Percentiles rank a stretch among this genome's conserved stretches.
Conservation (phyloP, 2,888 invertebrate species). For the Melieria picta region DNA sequence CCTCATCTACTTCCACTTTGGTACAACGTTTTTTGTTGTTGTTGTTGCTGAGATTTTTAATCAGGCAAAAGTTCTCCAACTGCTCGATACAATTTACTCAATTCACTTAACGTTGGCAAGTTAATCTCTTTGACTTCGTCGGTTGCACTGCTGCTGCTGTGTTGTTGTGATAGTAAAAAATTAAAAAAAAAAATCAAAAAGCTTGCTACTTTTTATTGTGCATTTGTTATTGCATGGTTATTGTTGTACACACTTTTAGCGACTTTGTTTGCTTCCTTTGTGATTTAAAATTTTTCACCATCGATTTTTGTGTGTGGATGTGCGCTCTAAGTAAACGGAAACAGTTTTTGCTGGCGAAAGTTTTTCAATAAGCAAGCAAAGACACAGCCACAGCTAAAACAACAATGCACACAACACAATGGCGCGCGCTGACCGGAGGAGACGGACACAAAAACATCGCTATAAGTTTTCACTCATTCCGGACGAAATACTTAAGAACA, state of each 20-base stretch:
- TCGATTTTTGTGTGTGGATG: background rate
- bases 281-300: too few species aligned
- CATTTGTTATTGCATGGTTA: background rate
- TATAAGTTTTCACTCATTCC: too few species aligned
- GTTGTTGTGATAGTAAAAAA: too few species aligned
- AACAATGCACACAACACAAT: background rate
- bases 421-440: background rate
- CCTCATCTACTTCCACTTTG: background rate
- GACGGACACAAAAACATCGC: background rate
- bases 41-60: background rate
- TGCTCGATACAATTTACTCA: background rate
- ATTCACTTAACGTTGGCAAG: background rate
- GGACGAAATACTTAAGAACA: too few species aligned
- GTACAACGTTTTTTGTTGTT: background rate
- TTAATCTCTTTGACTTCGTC: background rate
- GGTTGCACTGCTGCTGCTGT: too few species aligned
- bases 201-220: background rate
- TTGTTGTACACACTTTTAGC: background rate
- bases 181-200: too few species aligned
- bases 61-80: background rate
- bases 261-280: too few species aligned
- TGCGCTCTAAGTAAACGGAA: background rate
- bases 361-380: conserved; percentile 16
- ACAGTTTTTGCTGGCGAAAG: background rate
- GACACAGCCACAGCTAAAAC: conserved; percentile 6